Evolutionary conservation across 2,888 invertebrate species (phyloP), one percentile per base, ranked within the genome.

Genomic region (Drosophila neoperkinsi): DNA sequence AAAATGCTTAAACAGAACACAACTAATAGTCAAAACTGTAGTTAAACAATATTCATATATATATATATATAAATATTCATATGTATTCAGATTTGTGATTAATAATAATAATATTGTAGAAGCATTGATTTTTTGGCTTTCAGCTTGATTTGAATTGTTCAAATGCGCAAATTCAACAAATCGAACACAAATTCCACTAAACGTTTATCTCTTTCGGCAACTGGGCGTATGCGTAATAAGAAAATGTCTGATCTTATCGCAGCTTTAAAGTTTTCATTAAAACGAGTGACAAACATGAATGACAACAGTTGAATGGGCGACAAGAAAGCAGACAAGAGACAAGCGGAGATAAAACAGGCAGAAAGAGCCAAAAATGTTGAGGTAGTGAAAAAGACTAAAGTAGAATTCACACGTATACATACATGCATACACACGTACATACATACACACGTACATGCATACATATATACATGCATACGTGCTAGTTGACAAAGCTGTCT

Each of bases 261-360:
- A 25, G 25, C 25, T 46, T 59, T 16, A 66, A 63, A 77, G 66
- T 52, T 52, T 49, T n/a, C 31, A 71, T 62, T 70, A 61, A 59
- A 63, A 41, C 53, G 65, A 58, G 41, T 78, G 78, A 59, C 77
- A 58, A 60, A 52, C 57, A 31, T 30, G 41, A 18, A 21, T 28
- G 65, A 46, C 31, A 63, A 63, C 51, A 58, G 67, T 75, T 59
- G 50, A 69, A 74, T 62, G 61, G 55, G 58, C 58, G 61, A 61
- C 51, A 53, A 16, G 50, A 28, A n/a, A 21, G 18, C 0, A 18
- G 28, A 33, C 21, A 33, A 53, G 11, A 52, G 31, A 21, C 4
- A 11, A 31, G 13, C 34, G 21, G 28, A 53, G 46, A 64, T 46
- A 21, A n/a, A 33, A 50, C 30, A 33, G 31, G 33, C 43, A 58